Base-by-base conservation (phyloP, 92 coral and sea anemone genomes). In the Paramuricea clavata region DNA sequence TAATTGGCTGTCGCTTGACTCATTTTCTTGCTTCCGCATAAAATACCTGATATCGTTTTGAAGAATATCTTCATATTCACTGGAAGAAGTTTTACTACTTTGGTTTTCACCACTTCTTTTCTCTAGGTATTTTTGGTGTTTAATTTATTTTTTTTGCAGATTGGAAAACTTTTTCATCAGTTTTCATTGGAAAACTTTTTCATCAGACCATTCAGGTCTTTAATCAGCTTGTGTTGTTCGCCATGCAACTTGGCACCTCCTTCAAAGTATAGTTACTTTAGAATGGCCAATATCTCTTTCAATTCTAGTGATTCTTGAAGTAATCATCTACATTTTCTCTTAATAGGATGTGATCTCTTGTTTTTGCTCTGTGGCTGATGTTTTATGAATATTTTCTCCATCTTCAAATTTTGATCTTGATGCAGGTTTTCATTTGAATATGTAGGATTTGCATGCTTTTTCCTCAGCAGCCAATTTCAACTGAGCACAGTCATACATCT, bases 381-480 rank as follows among this genome's bases (percentile, higher is more conserved):
- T 39, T 39, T 39, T 39, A 4, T 54, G 59, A 3, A 50, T 21
- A 8, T 54, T 19, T 19, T 19, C 7, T 19, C 8, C 27, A 39
- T 8, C 62, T 13, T 54, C 26, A 54, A 54, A 54, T 21, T 2
- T 54, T 54, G 25, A 54, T 54, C 22, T 6, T 19, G 62, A 54
- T 10, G 23, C 62, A 17, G 62, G 17, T 54, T 54, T 54, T 8
- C 23, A 10, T 13, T 54, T 21, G 22, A 54, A 54, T 3, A 54
- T 9, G 11, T 54, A 54, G 28, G 80, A 74, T 65, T 83, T 88
- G 49, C 88, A 4, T 72, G 85, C 91, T 26, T 74, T 61, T 71
- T 77, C 88, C 22, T 88, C 91, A 23, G 91, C 85, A 5, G 12
- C 34, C 44, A 70, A 11, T 82, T 88, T 88, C 13, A 88, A 47